These are phyloP conservation scores for Dynastes tityus DNA, from an alignment of 2,888 invertebrate genomes.

Conservation along the genomic window DNA sequence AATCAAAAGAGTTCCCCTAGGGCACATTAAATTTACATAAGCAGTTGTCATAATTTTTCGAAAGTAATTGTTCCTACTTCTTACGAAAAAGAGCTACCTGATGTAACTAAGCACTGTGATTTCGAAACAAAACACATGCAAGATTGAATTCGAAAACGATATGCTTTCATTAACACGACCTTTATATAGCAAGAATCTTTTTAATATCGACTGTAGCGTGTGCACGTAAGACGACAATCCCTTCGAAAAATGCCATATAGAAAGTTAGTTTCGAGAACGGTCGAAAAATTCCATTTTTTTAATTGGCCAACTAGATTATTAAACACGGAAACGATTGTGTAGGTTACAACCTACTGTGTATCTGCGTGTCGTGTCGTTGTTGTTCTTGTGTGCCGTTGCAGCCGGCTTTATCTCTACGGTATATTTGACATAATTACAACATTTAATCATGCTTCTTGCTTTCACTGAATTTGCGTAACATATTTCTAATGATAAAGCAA, in stretches of 20 bases:
- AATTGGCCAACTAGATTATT: constrained; percentile 41
- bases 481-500: constrained; percentile 49
- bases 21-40: too few species aligned
- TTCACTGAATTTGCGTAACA: constrained; percentile 51
- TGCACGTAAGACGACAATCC: neutral
- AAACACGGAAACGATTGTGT: constrained; percentile 33
- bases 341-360: constrained; percentile 15
- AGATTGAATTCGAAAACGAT: too few species aligned
- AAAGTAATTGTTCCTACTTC: too few species aligned
- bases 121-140: too few species aligned
- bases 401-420: constrained; percentile 36
- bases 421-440: constrained; percentile 52
- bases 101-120: too few species aligned
- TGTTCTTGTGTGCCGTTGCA: constrained; percentile 36
- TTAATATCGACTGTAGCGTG: too few species aligned
- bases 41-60: too few species aligned
- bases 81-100: too few species aligned
- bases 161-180: too few species aligned
- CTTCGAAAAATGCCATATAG: constrained; percentile 25
- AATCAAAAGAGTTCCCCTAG: too few species aligned
- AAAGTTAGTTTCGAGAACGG: constrained; percentile 9
- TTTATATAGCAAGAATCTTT: too few species aligned
- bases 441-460: constrained; percentile 50
- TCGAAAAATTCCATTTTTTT: constrained; percentile 16
- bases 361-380: constrained; percentile 28